Base-by-base conservation (phyloP, 2,888 invertebrate genomes). In the Pristionchus entomophagus region DNA sequence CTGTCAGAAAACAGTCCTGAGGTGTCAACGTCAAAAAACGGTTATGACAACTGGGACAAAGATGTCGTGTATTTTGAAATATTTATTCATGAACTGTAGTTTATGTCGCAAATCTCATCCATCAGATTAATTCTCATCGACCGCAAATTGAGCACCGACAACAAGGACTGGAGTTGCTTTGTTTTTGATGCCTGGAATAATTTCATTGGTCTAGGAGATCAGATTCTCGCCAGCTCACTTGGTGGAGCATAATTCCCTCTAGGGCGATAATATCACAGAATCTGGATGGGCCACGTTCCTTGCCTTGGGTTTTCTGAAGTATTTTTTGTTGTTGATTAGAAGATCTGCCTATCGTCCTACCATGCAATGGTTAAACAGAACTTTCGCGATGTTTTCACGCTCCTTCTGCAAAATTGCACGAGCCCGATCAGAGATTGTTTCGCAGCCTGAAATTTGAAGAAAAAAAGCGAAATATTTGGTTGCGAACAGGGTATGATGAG, bases 81-180 rank as follows among this genome's bases (percentile, higher is more conserved):
- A 17, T 62, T 62, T 65, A 65, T 65, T 73, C 45, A 73, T 1
- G 73, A 2, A 10, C 4, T 41, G 45, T 73, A 73, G 2, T 73
- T 12, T 8, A 73, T 73, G 2, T 45, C 73, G 26, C 73, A 73
- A 73, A 73, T 73, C 26, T 73, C 73, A 26, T 73, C 73, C 73
- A 73, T 73, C 41, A 73, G 6, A n/a, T 35, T 17, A 12, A 73
- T 69, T 69, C 41, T 2, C 69, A 41, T 73, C 14, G 73, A n/a
- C 17, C 73, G 73, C 5, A 73, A 41, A 2, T 73, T 73, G n/a
- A 41, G 73, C 0, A 73, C 73, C 8, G 73, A n/a, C 2, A 41
- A n/a, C 22, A 73, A 26, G 6, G 41, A 73, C n/a, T 73, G 73
- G 22, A 73, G 26, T 6, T 73, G 22, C 41, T 73, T 73, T 2